phyloP scores from a whole-genome alignment of 2,888 invertebrate genomes.

The Hypomecis punctinalis region DNA sequence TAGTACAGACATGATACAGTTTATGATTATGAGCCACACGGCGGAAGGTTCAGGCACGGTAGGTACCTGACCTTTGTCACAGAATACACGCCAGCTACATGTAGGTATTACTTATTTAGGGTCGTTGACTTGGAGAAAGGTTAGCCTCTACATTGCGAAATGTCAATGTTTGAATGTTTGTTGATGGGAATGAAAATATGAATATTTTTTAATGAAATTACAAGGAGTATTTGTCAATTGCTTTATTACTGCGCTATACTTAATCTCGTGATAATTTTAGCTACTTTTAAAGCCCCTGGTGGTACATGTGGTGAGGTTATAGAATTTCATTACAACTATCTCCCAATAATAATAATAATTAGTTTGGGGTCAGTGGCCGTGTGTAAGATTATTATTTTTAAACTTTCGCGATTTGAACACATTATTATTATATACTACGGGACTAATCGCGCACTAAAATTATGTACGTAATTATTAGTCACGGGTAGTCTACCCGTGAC shows the following conservation, averaged over 20 bases:
- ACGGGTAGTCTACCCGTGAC: too few species aligned
- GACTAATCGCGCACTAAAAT: too few species aligned
- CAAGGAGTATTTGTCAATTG: background rate
- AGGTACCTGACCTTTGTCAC: constrained; percentile 11
- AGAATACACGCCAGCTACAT: background rate
- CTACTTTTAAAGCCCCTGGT: too few species aligned
- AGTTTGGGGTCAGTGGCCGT: too few species aligned
- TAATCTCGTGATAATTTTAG: too few species aligned
- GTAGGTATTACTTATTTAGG: constrained; percentile 11
- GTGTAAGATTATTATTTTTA: too few species aligned
- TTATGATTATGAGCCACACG: background rate
- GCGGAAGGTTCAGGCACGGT: constrained; percentile 9
- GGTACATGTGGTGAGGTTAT: too few species aligned
- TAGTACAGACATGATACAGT: constrained; percentile 19
- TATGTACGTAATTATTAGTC: too few species aligned
- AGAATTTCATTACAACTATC: too few species aligned
- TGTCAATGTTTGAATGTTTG: background rate
- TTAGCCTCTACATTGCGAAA: constrained; percentile 1
- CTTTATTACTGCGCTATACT: background rate
- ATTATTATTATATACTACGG: too few species aligned
- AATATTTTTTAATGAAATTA: background rate
- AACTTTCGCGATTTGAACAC: too few species aligned
- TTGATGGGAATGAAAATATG: background rate
- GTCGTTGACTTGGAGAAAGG: constrained; percentile 5
- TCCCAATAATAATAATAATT: too few species aligned